Base-by-base conservation (phyloP, 2,888 invertebrate species). In the Achlya flavicornis region DNA sequence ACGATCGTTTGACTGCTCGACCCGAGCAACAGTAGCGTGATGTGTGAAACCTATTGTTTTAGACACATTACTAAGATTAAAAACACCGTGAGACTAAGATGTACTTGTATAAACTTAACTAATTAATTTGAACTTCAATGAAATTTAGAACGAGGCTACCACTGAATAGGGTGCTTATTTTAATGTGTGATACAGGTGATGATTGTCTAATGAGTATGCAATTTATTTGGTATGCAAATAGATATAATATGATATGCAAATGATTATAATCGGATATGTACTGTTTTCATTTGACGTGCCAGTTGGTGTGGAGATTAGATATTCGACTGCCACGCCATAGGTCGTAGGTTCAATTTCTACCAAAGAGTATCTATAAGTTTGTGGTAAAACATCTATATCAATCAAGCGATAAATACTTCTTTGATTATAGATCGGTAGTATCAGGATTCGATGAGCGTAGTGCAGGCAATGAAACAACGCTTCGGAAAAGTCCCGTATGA, bases 1-100 rank as follows among this genome's bases (percentile, higher is more conserved):
- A 53, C 53, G 53, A 53, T 38, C 58, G 41, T 72, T 67, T 66
- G 67, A 61, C 53, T 53, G 53, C 53, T 57, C 64, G 69, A 64
- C 61, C 64, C 65, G 67, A 66, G 69, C 72, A 70, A 75, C 78
- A 70, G 79, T 77, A 73, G 80, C 84, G 74, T 53, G 35, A 60
- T 43, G 41, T 80, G 79, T 61, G 79, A 84, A 76, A 73, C 74
- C 80, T 72, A 80, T 80, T 81, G 81, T 83, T 68, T 73, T 33
- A 41, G 59, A 43, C 57, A 53, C 19, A 53, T 53, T 53, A 53
- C 16, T 43, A 35, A 59, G 46, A 35, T 61, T 63, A 61, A 63
- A 58, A 57, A 61, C 63, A 61, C 48, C 61, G 57, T 61, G 58
- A 43, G 57, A 61, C 48, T 48, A 48, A 57, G 33, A 38, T 59